Evolutionary conservation across 1,140 invertebrate species (phyloP).

Genomic region (Trypoxylus dichotomus): DNA sequence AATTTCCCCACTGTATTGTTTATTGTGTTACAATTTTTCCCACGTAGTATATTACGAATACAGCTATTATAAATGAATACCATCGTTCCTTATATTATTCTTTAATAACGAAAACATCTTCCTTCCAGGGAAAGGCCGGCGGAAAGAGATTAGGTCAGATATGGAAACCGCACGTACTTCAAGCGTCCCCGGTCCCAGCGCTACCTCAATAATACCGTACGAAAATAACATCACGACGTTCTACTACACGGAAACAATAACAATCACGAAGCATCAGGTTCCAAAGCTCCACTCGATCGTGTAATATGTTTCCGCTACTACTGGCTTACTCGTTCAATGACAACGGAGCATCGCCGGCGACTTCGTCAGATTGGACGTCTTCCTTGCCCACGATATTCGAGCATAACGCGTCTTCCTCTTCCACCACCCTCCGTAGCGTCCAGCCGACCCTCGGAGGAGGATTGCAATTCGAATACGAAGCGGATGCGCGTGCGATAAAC

Average conservation of each 20-base stretch:
- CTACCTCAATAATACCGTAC: background rate
- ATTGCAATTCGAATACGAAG: background rate
- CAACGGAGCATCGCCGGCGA: background rate
- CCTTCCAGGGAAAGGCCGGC: too few species aligned
- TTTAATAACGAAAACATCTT: too few species aligned
- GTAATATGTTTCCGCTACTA: background rate
- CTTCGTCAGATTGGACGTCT: background rate
- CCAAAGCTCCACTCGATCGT: background rate
- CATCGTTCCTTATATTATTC: too few species aligned
- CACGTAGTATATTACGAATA: too few species aligned
- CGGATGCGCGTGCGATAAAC: background rate
- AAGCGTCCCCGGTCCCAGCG: background rate
- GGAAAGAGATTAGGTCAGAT: background rate
- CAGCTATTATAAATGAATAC: too few species aligned
- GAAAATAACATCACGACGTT: background rate
- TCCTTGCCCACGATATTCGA: background rate
- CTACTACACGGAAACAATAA: background rate
- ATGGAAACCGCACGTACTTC: background rate
- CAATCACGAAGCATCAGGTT: background rate
- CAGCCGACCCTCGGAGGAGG: background rate
- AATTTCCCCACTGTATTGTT: too few species aligned
- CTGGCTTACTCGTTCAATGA: background rate
- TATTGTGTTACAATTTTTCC: too few species aligned
- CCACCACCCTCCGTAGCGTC: background rate
- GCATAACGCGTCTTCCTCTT: background rate